phyloP scores from a whole-genome alignment of 2,797 vertebrate genomes.

The Poecilia velifera region DNA sequence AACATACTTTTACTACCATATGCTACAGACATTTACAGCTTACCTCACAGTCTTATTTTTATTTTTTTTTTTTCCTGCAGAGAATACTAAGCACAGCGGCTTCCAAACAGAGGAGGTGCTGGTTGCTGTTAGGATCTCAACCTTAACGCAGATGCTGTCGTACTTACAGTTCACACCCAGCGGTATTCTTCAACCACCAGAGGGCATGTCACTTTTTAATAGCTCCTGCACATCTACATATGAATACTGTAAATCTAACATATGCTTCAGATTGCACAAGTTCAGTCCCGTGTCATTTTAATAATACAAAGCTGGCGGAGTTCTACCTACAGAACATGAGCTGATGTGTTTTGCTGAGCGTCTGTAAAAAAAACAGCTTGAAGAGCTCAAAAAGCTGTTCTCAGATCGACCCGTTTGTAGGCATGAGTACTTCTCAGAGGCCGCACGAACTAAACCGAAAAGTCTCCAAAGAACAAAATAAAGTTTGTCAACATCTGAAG shows the following conservation, averaged over 20 bases:
- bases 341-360: constrained; percentile 12
- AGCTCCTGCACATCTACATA: constrained; percentile 26
- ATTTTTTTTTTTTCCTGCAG: background rate
- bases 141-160: constrained; percentile 1
- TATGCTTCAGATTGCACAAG: constrained; percentile 46
- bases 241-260: constrained; percentile 58
- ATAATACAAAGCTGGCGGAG: constrained; percentile 49
- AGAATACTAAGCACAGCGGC: background rate
- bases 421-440: constrained; percentile 13
- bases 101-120: constrained; percentile 9
- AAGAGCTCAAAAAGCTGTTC: background rate
- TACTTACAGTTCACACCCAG: constrained; percentile 18
- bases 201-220: constrained; percentile 18
- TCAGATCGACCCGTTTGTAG: background rate
- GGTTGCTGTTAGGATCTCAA: constrained; percentile 17
- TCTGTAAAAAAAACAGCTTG: constrained; percentile 27
- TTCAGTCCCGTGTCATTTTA: constrained; percentile 21
- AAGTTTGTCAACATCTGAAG: background rate
- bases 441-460: background rate
- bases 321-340: constrained; percentile 25
- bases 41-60: background rate
- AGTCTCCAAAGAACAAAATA: background rate
- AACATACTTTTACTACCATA: background rate
- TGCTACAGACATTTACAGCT: constrained; percentile 23
- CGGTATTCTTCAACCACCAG: constrained; percentile 37